Evolutionary conservation across 2,888 invertebrate species (phyloP), one percentile per base, ranked within the genome.

Genomic region (Autographa pulchrina): DNA sequence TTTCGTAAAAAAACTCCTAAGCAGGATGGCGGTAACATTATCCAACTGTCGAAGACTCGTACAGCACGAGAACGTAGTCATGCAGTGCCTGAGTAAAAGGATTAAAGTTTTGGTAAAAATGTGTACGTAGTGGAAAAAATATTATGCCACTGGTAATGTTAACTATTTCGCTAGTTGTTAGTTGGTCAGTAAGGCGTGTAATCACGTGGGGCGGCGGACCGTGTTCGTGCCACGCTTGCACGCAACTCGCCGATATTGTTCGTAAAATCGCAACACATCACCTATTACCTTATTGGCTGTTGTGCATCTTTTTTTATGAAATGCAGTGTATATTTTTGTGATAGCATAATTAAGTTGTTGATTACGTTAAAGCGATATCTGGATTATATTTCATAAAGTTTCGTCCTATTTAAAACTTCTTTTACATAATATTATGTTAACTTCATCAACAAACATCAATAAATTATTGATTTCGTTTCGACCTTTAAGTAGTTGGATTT

Each of bases 151-250:
- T 79, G 61, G 58, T 65, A 60, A 61, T 75, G 78, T 86, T 83
- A 83, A 81, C 80, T 89, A 87, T 89, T 92, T 89, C 82, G 87
- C 85, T 86, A 88, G 87, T 90, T 87, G 88, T 92, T 91, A 91
- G 91, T 92, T 90, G 92, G 93, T 91, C 90, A 93, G 85, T 83
- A 92, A 84, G 89, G 87, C 92, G 89, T 92, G 88, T 92, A 92
- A 93, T 94, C 90, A 92, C 89, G 90, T 90, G 89, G 88, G 86
- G 89, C 90, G 89, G 86, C 85, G 87, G 82, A 91, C 86, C 93
- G 91, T 91, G 84, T 70, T 91, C 89, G 88, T 86, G 87, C 87
- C 82, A 88, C 86, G 88, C 87, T 88, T 79, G 88, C 91, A 91
- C 89, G 91, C 90, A 88, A 91, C 80, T 85, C 82, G 84, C 86